Conservation (phyloP, 2,888 invertebrate species). For the Polyommatus icarus region DNA sequence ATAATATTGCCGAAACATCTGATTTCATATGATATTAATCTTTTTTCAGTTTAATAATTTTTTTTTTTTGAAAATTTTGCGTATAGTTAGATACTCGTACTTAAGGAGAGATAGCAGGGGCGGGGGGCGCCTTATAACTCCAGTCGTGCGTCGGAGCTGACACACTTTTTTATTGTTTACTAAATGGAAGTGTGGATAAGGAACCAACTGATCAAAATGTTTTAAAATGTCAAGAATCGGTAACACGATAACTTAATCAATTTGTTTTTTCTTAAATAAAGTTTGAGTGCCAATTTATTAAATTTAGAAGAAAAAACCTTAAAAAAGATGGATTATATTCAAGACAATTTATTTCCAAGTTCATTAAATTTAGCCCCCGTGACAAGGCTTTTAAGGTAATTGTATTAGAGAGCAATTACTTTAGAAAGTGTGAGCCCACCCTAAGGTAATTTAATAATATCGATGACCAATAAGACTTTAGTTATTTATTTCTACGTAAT, state of each 20-base stretch:
- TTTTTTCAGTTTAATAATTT: no score
- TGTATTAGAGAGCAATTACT: conserved; percentile 71
- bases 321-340: conserved; percentile 56
- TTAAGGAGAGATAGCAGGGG: no score
- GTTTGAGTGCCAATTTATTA: conserved; percentile 32
- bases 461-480: conserved; percentile 37
- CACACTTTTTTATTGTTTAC: not conserved
- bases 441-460: conserved; percentile 44
- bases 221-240: not conserved
- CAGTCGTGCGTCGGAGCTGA: no score
- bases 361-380: conserved; percentile 71
- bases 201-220: not conserved
- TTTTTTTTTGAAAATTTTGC: no score
- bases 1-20: no score
- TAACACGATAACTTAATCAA: conserved; percentile 1
- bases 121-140: no score
- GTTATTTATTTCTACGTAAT: not conserved
- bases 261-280: conserved; percentile 3
- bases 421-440: conserved; percentile 45
- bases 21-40: no score
- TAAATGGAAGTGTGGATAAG: not conserved
- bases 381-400: conserved; percentile 78
- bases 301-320: conserved; percentile 30
- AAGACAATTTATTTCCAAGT: conserved; percentile 70
- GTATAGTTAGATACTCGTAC: no score